Evolutionary conservation across 2,797 vertebrate species (phyloP), one percentile per base, ranked within the genome.

Genomic region (Sebastes trivittatus): DNA sequence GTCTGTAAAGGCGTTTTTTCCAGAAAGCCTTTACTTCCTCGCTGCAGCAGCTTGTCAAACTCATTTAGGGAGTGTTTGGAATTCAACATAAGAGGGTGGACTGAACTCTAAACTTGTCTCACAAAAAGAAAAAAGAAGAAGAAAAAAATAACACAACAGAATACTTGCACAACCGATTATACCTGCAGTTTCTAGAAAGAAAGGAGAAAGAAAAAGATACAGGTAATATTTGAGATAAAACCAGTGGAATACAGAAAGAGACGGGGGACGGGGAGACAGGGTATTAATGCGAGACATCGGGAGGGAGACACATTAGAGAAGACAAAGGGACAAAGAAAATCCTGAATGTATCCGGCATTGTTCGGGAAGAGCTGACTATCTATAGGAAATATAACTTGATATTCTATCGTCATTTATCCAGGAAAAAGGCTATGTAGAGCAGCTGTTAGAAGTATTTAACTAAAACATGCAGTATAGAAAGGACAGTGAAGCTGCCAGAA

Each of bases 181-280:
- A 96, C 94, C 94, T 96, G 96, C 93, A 87, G 95, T 95, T 96
- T 96, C 94, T 94, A 96, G 92, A 92, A 87, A 95, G 95, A 95
- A 90, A 94, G 78, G 90, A 96, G 95, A 96, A 94, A 95, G 93
- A 96, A 95, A 93, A 93, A 94, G 94, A 93, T 91, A 96, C 92
- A 96, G 70, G 96, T 88, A 91, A 93, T 90, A 93, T 93, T 94
- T 92, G 87, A 95, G 93, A 95, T 89, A 88, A 88, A 91, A 93
- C 78, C 87, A 94, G 90, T 75, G 90, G 86, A 90, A 88, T 89
- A 82, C 81, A 94, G 88, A 84, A 74, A 92, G 83, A 88, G 87
- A 89, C 84, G 83, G 82, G 82, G 83, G 87, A 88, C 86, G 84
- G 81, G 84, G 73, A 84, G 86, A 92, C 77, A 85, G 76, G 63